Evolutionary conservation across 2,797 vertebrate genomes (phyloP).

Genomic region (Taeniopygia guttata): DNA sequence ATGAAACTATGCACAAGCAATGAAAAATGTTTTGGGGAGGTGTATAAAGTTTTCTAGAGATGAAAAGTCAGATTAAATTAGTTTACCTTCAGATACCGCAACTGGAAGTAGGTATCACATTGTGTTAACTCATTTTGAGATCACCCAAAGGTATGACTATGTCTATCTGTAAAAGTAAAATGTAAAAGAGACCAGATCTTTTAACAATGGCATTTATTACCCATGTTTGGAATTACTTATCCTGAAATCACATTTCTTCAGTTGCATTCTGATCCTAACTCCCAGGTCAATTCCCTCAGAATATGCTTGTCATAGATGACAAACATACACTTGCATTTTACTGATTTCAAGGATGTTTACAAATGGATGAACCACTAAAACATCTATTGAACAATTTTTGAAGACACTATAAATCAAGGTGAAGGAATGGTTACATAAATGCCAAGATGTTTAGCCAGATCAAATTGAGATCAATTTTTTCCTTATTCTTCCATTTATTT

Average conservation of each 20-base stretch:
- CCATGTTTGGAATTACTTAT: background rate
- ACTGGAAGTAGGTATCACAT: fast-evolving
- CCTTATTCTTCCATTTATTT: background rate
- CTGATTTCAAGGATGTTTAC: background rate
- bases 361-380: background rate
- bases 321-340: background rate
- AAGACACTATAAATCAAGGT: background rate
- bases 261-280: background rate
- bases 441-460: background rate
- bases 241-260: background rate
- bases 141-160: background rate
- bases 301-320: background rate
- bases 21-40: background rate
- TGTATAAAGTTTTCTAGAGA: background rate
- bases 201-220: background rate
- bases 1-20: background rate
- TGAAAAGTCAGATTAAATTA: background rate
- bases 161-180: background rate
- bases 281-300: background rate
- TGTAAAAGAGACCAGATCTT: background rate
- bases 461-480: background rate
- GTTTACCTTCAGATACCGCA: background rate
- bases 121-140: background rate
- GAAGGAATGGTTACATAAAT: background rate
- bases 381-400: background rate